Conservation (phyloP, 64 coral and sea anemone species). For the Montipora capricornis region DNA sequence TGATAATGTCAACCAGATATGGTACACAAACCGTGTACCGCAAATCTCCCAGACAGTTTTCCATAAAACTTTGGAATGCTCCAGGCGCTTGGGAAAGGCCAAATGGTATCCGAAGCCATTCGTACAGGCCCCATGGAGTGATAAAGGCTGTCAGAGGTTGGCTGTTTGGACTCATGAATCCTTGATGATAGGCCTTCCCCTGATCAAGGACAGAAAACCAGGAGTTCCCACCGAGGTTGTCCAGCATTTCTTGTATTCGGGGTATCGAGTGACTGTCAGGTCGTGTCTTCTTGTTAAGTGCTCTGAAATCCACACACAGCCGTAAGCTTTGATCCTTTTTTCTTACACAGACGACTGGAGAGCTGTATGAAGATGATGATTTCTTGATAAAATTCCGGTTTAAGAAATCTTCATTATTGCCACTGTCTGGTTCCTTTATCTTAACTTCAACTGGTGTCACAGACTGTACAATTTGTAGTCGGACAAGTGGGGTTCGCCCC, state of each 20-base stretch:
- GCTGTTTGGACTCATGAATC: constrained; percentile 7
- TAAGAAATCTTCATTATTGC: constrained; percentile 46
- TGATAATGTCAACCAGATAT: constrained; percentile 80
- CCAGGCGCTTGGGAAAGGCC: constrained; percentile 59
- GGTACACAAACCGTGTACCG: constrained; percentile 61
- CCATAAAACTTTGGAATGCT: constrained; percentile 71
- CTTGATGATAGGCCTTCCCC: constrained; percentile 72
- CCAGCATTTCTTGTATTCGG: constrained; percentile 60
- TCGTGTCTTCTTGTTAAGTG: constrained; percentile 57
- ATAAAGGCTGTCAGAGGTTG: constrained; percentile 71
- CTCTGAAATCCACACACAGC: constrained; percentile 66
- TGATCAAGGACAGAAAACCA: constrained; percentile 63
- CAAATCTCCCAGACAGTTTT: constrained; percentile 57
- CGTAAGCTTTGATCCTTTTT: constrained; percentile 65
- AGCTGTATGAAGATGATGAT: constrained; percentile 74
- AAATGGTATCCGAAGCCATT: constrained; percentile 79
- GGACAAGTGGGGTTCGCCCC: not conserved
- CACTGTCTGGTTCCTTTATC: not conserved
- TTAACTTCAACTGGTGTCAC: constrained; percentile 39
- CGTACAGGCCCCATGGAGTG: constrained; percentile 78
- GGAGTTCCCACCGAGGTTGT: constrained; percentile 62
- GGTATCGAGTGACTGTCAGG: constrained; percentile 68
- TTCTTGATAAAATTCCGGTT: constrained; percentile 64
- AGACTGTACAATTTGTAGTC: not conserved
- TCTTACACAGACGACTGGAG: constrained; percentile 78